Evolutionary conservation across 2,797 vertebrate species (phyloP).

Genomic region (Gallinago nigripennis): DNA sequence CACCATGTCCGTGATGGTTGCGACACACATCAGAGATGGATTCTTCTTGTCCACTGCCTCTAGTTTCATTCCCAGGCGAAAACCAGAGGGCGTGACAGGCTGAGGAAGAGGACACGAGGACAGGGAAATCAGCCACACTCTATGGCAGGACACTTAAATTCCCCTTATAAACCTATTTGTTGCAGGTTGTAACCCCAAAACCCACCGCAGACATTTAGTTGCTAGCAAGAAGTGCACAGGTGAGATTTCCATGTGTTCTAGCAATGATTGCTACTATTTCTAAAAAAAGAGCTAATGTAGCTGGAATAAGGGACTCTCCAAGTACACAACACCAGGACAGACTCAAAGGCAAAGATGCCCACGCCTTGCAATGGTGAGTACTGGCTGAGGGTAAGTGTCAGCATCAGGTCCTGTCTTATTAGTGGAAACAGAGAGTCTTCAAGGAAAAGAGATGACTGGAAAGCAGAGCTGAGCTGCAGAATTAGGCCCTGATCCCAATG

Average conservation of each 20-base stretch:
- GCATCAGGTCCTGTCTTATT: not conserved
- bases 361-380: accelerated
- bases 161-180: not conserved
- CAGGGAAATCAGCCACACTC: not conserved
- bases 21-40: conserved; percentile 86
- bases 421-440: not conserved
- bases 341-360: not conserved
- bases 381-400: not conserved
- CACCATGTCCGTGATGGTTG: conserved; percentile 79
- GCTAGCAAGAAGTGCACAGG: not conserved
- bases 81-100: conserved; percentile 65
- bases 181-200: not conserved
- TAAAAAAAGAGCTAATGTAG: not conserved
- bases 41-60: conserved; percentile 91
- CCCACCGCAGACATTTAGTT: not conserved
- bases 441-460: not conserved
- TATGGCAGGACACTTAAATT: not conserved
- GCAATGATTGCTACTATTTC: not conserved
- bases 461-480: not conserved
- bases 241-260: not conserved
- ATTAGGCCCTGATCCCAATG: not conserved
- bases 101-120: not conserved
- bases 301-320: not conserved
- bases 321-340: not conserved
- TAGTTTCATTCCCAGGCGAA: conserved; percentile 87